These are phyloP conservation scores for Empidonax alnorum DNA, from an alignment of 2,113 vertebrate genomes.

Conservation along the genomic window DNA sequence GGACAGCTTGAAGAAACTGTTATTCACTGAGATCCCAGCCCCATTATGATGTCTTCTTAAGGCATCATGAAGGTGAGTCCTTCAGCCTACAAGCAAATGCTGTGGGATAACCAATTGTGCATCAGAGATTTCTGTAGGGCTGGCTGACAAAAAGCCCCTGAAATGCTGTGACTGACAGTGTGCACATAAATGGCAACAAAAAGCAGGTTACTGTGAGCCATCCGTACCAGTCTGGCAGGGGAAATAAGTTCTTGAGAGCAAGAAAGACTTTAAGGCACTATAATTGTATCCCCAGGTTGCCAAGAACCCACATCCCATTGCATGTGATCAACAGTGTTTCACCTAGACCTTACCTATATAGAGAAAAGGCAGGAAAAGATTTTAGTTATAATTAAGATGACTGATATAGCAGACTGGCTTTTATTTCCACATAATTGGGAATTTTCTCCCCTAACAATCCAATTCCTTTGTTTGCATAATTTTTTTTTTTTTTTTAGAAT, in stretches of 20 bases:
- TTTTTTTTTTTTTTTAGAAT: background rate
- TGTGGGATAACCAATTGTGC: background rate
- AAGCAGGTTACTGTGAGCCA: background rate
- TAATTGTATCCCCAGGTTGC: background rate
- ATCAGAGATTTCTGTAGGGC: background rate
- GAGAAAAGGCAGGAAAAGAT: background rate
- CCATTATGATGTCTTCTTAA: background rate
- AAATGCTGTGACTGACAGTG: background rate
- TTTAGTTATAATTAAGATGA: background rate
- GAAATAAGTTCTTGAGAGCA: background rate
- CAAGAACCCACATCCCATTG: background rate
- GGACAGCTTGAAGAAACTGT: background rate
- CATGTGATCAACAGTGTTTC: background rate
- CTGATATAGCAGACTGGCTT: background rate
- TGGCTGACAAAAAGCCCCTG: background rate
- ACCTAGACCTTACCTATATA: background rate
- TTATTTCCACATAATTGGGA: background rate
- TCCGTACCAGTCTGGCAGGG: too few relatives aligned
- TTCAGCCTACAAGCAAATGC: background rate
- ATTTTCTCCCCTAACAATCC: background rate
- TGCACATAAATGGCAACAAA: background rate
- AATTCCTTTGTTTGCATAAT: background rate
- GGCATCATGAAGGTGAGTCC: background rate
- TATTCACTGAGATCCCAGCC: background rate
- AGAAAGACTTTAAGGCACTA: background rate